Percentiles rank a stretch among this genome's conserved stretches.
These are phyloP conservation scores for Cerastis rubricosa DNA, from an alignment of 2,888 invertebrate genomes.

Conservation along the genomic window DNA sequence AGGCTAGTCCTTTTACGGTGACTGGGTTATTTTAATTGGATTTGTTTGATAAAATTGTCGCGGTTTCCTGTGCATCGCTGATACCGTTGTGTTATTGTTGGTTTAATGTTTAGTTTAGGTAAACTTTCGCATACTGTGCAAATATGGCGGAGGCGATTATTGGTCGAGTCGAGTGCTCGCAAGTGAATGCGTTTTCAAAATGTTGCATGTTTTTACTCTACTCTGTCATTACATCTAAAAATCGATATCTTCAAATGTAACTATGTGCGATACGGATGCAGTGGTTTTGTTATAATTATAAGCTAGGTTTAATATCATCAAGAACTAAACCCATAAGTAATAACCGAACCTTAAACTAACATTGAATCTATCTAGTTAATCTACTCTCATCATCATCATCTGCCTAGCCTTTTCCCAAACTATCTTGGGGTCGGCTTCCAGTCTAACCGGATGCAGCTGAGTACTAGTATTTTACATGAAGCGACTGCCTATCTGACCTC, in stretches of 20 bases:
- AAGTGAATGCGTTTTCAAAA: constrained; percentile 34
- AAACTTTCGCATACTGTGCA: constrained; percentile 31
- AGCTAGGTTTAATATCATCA: neutral
- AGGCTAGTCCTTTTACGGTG: constrained; percentile 37
- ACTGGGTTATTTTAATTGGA: constrained; percentile 58
- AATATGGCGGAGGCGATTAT: constrained; percentile 11
- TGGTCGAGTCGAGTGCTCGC: neutral
- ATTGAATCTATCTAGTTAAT: neutral
- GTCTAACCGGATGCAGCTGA: too few species aligned
- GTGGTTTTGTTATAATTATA: neutral
- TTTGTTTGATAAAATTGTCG: constrained; percentile 54
- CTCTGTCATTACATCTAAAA: constrained; percentile 36
- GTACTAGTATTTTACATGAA: too few species aligned
- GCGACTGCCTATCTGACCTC: too few species aligned
- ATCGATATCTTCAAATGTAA: neutral
- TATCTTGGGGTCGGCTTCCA: too few species aligned
- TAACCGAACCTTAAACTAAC: neutral
- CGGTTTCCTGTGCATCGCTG: constrained; percentile 57
- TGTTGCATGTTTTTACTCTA: constrained; percentile 40
- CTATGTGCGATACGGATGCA: neutral
- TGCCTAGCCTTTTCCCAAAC: too few species aligned
- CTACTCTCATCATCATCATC: too few species aligned
- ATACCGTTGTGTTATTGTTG: constrained; percentile 47
- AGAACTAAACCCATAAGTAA: neutral
- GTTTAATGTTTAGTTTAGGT: constrained; percentile 39